Base-by-base conservation (phyloP, 2,797 vertebrate genomes). In the Diceros bicornis region DNA sequence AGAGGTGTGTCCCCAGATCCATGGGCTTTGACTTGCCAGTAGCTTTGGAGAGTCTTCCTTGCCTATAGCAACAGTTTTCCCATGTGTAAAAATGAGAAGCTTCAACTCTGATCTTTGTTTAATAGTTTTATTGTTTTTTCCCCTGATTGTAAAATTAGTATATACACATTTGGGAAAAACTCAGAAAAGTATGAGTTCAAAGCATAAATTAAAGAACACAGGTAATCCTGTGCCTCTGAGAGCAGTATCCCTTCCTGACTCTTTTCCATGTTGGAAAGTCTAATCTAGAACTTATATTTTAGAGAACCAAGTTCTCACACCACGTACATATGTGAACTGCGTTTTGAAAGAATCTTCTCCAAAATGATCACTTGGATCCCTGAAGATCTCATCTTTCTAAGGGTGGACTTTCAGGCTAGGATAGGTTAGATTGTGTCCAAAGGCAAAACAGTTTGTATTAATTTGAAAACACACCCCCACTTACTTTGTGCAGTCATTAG, bases 231-330 rank as follows among this genome's bases (percentile, higher is more conserved):
- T 32, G 16, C 59, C 59, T 69, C 64, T 69, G 23, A 52, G 59
- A 64, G 11, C 57, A 61, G 0, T 79, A 34, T 32, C 47, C 29
- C n/a, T 71, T 21, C 59, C 78, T 68, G 41, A 29, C 27, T 84
- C 37, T 66, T 85, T 81, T 72, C 61, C 94, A 90, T 21, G 16
- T 83, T 61, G 78, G 89, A 91, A 94, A 91, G 88, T 87, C 89
- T 85, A 52, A 77, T 62, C 72, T 88, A 61, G 29, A 77, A 47
- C 23, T 61, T 50, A 41, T 21, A 27, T 78, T 55, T 95, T 74
- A 44, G 25, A 64, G 59, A 91, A 72, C n/a, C 44, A 27, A 4
- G 14, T 94, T 93, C 81, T 92, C 62, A 86, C 0, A 0, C 72
- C 91, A 88, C 44, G 27, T 50, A 61, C 57, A 61, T 16, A 25